Evolutionary conservation across 2,888 invertebrate genomes (phyloP).

Genomic region (Drosophila neoperkinsi): DNA sequence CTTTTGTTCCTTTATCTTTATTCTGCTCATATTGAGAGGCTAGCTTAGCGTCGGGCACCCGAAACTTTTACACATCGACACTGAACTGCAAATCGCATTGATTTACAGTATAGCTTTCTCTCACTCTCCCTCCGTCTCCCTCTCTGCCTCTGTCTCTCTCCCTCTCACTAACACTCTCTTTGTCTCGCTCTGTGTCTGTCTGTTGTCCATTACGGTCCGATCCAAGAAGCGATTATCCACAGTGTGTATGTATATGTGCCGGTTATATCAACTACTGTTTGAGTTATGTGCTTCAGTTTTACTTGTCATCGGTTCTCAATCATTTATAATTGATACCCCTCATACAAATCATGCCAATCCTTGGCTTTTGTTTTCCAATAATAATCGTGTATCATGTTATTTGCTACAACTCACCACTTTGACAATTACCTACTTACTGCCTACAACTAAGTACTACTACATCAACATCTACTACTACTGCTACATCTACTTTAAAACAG

Average conservation of each 20-base stretch:
- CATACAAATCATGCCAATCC: slow-evolving; percentile 52
- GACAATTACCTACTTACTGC: slow-evolving; percentile 31
- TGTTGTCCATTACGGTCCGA: slow-evolving; percentile 19
- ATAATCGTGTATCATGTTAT: slow-evolving; percentile 64
- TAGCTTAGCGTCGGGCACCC: slow-evolving; percentile 6
- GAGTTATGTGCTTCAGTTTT: slow-evolving; percentile 33
- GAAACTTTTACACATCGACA: slow-evolving; percentile 4
- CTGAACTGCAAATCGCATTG: slow-evolving; percentile 19
- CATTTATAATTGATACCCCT: slow-evolving; percentile 43
- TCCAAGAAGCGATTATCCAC: slow-evolving; percentile 3
- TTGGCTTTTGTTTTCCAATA: slow-evolving; percentile 34
- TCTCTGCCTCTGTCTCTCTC: slow-evolving; percentile 33
- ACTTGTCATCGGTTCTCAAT: slow-evolving; percentile 31
- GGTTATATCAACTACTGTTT: slow-evolving; percentile 53
- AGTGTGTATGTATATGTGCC: slow-evolving; percentile 55
- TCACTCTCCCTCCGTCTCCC: slow-evolving; percentile 25
- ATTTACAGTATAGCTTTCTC: slow-evolving; percentile 4
- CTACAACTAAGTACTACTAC: slow-evolving; percentile 47
- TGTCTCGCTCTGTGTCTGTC: slow-evolving; percentile 32
- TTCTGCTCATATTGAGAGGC: neutral
- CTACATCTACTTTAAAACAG: slow-evolving; percentile 58
- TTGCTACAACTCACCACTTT: slow-evolving; percentile 72
- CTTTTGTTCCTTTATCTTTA: slow-evolving; percentile 1
- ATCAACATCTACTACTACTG: slow-evolving; percentile 45
- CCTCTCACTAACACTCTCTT: neutral